A percentile compares a stretch with the other conserved stretches of the same genome.
Conservation (phyloP, 1,140 invertebrate species). For the Dryas iulia region DNA sequence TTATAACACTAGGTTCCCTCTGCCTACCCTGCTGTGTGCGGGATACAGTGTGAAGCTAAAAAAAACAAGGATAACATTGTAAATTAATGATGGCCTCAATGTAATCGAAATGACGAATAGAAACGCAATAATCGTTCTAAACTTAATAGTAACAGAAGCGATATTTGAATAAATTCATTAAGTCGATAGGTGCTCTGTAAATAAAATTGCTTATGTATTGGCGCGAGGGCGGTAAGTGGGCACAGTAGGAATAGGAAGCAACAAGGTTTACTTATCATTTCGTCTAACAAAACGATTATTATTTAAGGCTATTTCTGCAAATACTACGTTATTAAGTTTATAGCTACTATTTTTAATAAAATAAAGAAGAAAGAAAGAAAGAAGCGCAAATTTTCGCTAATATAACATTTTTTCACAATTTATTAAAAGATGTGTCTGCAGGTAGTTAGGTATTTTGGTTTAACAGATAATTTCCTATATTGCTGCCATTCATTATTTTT, state of each 20-base stretch:
- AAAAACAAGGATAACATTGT: constrained; percentile 14
- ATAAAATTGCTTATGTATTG: constrained; percentile 10
- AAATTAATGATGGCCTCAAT: constrained; percentile 10
- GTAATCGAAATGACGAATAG: neutral
- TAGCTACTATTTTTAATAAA: too few species aligned
- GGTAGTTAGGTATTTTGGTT: too few species aligned
- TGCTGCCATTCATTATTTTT: too few species aligned
- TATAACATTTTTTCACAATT: too few species aligned
- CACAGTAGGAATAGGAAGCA: constrained; percentile 32
- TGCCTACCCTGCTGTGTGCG: too few species aligned
- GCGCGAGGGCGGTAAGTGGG: constrained; percentile 27
- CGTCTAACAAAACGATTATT: neutral
- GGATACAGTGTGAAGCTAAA: too few species aligned
- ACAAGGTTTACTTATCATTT: constrained; percentile 26
- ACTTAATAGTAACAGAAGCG: neutral
- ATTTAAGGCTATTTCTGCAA: neutral
- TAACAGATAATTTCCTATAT: too few species aligned
- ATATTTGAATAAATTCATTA: neutral
- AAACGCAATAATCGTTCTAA: constrained; percentile 6
- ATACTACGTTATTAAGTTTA: neutral
- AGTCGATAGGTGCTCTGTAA: constrained; percentile 5
- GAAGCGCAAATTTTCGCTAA: too few species aligned
- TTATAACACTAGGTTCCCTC: too few species aligned
- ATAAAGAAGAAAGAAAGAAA: too few species aligned
- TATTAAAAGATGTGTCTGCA: too few species aligned